Evolutionary conservation across 2,888 invertebrate species (phyloP).

Genomic region (Oeneis ivallda): DNA sequence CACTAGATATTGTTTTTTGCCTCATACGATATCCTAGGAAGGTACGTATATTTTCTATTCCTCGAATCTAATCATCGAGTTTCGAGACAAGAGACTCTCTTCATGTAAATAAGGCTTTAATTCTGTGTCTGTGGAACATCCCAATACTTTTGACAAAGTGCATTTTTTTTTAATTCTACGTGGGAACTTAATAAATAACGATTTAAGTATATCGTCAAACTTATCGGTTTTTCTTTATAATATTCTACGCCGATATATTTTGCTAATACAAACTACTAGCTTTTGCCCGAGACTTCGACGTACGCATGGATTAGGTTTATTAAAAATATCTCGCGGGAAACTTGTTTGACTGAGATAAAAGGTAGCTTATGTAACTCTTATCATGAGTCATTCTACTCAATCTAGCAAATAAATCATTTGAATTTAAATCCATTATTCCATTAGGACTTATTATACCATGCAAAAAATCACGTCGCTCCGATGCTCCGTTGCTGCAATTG

Average conservation of each 20-base stretch:
- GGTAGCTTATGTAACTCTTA: too few relatives aligned
- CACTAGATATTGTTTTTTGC: background rate
- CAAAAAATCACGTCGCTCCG: too few relatives aligned
- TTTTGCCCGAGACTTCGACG: too few relatives aligned
- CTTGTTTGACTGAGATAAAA: too few relatives aligned
- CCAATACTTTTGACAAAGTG: slow-evolving; percentile 4
- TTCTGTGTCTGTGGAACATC: background rate
- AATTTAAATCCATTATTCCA: too few relatives aligned
- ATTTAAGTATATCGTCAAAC: background rate
- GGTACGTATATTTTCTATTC: background rate
- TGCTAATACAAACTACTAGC: background rate
- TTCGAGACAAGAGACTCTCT: background rate
- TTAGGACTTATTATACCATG: too few relatives aligned
- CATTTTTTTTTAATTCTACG: slow-evolving; percentile 5
- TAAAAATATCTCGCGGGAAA: too few relatives aligned
- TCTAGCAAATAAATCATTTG: too few relatives aligned
- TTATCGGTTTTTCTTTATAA: background rate
- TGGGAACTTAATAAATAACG: slow-evolving; percentile 9
- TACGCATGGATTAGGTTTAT: too few relatives aligned
- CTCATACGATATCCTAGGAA: background rate
- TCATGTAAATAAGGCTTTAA: background rate
- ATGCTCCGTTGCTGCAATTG: too few relatives aligned
- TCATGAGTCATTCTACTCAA: too few relatives aligned
- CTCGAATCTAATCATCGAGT: background rate
- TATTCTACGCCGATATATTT: background rate